A percentile compares a stretch with the other conserved stretches of the same genome.
These are phyloP conservation scores for Chrysoperla carnea DNA, from an alignment of 1,140 invertebrate species.

Conservation along the genomic window DNA sequence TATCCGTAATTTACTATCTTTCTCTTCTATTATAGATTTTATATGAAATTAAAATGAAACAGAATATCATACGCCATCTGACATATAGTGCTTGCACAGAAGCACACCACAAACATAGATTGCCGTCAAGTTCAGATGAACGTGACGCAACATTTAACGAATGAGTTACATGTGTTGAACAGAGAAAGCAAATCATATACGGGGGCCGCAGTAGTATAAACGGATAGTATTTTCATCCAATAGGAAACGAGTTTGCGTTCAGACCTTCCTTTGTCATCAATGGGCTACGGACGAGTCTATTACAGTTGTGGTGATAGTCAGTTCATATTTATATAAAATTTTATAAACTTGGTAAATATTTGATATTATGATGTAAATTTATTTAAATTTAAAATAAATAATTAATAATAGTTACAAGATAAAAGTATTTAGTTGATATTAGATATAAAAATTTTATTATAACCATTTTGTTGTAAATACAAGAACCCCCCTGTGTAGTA, in stretches of 20 bases:
- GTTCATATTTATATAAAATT: too few species aligned
- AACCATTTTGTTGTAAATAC: too few species aligned
- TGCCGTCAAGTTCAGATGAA: not conserved
- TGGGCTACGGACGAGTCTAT: slow-evolving; percentile 20
- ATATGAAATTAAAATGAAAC: not conserved
- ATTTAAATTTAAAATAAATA: too few species aligned
- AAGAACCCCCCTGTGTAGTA: slow-evolving; percentile 13
- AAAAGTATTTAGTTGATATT: too few species aligned
- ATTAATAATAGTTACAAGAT: too few species aligned
- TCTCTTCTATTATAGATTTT: not conserved
- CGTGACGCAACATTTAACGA: not conserved
- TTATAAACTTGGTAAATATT: too few species aligned
- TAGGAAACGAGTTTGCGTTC: slow-evolving; percentile 16
- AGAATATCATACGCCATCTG: not conserved
- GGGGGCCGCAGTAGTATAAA: not conserved
- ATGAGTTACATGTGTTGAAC: not conserved
- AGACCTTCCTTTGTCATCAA: slow-evolving; percentile 25
- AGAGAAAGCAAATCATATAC: not conserved
- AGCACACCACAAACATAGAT: not conserved
- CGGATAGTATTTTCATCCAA: slow-evolving; percentile 12
- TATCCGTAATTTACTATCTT: not conserved
- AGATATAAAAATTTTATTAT: too few species aligned
- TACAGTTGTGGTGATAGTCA: slow-evolving; percentile 4
- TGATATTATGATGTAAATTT: too few species aligned
- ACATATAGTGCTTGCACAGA: not conserved